Evolutionary conservation across 2,797 vertebrate species (phyloP), one percentile per base, ranked within the genome.

Genomic region (Spondyliosoma cantharus): DNA sequence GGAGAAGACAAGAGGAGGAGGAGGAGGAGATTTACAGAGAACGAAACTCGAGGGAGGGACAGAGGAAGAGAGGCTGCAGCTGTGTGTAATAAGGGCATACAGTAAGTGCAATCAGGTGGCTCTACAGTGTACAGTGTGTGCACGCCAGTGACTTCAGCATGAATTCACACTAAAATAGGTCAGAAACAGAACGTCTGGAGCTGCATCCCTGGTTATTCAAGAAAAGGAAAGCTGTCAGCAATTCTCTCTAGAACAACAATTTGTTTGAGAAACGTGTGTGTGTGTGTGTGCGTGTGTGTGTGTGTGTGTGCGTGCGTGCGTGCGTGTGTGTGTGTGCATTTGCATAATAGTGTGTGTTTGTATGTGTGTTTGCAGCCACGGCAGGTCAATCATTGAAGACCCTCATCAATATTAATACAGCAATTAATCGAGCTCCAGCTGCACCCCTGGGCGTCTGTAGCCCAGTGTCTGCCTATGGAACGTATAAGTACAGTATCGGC

Each of bases 391-490:
- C 78, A 78, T 46, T 68, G 86, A 91, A n/a, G 62, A 88, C 87
- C 83, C 74, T 75, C 87, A 94, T 95, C 85, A 93, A 95, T 94
- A 95, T 95, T 93, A 90, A 95, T 90, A 81, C 61, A 73, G 80
- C 89, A 92, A 94, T 94, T 94, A 93, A 92, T 91, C 62, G 53
- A 80, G 49, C 60, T 69, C 59, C 78, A 83, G 82, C 84, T 72
- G 82, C 82, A 71, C 76, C 71, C 64, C 65, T 50, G 53, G 74
- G 78, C 58, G 59, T 81, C 72, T 77, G 85, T 37, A 67, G 86
- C 83, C 73, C 52, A 16, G 73, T 29, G 15, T 75, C 85, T 82
- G 80, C 56, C 78, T 29, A 68, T 71, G 77, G 69, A 63, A 71
- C 32, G 63, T 71, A 71, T 70, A 74, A 83, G 75, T 74, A 69